Conservation (phyloP, 2,113 vertebrate genomes). For the Morone chrysops region DNA sequence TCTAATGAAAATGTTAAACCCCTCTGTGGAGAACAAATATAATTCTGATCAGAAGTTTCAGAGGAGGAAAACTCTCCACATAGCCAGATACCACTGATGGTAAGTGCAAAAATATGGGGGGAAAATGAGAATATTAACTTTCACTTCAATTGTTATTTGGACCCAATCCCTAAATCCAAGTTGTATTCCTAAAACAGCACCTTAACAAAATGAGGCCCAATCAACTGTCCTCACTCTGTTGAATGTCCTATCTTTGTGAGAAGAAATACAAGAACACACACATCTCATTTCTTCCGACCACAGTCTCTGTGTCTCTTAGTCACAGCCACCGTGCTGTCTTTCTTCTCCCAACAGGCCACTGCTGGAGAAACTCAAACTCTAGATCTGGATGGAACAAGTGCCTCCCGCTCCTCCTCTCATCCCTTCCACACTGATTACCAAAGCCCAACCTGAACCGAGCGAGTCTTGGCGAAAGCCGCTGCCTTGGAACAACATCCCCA, state of each 20-base stretch:
- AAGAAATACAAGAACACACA: conserved; percentile 19
- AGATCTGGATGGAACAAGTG: conserved; percentile 56
- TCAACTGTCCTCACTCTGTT: conserved; percentile 19
- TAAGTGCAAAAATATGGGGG: conserved; percentile 10
- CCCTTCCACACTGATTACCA: conserved; percentile 54
- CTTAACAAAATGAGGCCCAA: conserved; percentile 13
- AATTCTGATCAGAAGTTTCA: conserved; percentile 6
- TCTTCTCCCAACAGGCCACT: conserved; percentile 56
- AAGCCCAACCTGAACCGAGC: conserved; percentile 61
- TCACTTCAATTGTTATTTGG: not conserved
- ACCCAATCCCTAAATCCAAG: conserved; percentile 15
- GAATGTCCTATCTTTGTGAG: conserved; percentile 28
- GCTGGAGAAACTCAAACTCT: conserved; percentile 45
- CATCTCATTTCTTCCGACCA: conserved; percentile 51
- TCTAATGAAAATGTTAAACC: not conserved
- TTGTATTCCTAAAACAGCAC: conserved; percentile 1
- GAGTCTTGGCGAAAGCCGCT: conserved; percentile 63
- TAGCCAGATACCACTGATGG: not conserved
- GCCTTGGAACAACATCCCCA: conserved; percentile 62
- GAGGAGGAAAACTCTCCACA: conserved; percentile 1
- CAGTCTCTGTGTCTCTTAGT: conserved; percentile 37
- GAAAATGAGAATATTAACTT: not conserved
- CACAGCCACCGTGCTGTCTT: conserved; percentile 51
- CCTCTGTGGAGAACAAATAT: conserved; percentile 6
- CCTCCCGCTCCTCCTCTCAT: conserved; percentile 41